phyloP scores from a whole-genome alignment of 2,113 vertebrate species.

The Phylloscopus trochiloides region DNA sequence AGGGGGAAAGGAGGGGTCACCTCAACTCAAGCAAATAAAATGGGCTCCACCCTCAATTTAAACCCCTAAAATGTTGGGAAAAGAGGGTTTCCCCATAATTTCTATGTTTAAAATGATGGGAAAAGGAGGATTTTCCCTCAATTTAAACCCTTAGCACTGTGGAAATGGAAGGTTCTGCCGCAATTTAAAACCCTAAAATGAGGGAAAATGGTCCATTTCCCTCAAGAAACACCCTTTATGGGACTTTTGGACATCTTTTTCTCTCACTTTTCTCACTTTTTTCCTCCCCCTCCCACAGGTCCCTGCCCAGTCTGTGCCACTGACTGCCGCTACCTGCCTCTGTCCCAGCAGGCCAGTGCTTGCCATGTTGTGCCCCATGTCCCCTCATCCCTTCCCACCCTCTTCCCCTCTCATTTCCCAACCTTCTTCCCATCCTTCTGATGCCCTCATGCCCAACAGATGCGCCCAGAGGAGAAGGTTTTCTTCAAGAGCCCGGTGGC shows the following conservation, averaged over 20 bases:
- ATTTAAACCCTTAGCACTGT: too few species aligned
- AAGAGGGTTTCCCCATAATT: not conserved
- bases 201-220: not conserved
- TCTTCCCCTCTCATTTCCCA: rapidly evolving
- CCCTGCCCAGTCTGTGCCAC: not conserved
- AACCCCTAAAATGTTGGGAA: rapidly evolving
- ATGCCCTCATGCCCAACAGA: not conserved
- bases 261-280: not conserved
- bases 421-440: not conserved
- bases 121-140: not conserved
- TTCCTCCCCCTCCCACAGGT: not conserved
- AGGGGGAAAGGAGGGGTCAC: not conserved
- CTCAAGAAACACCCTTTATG: not conserved
- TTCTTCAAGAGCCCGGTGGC: not conserved
- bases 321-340: not conserved
- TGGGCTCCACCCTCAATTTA: not conserved
- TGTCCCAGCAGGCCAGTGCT: not conserved
- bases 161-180: not conserved
- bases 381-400: not conserved
- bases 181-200: not conserved
- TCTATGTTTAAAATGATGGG: rapidly evolving
- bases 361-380: not conserved
- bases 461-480: not conserved
- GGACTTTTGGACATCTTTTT: not conserved
- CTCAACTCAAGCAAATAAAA: not conserved